A percentile compares a stretch with the other conserved stretches of the same genome.
Conservation (phyloP, 2,888 invertebrate species). For the Leistus spinibarbis region DNA sequence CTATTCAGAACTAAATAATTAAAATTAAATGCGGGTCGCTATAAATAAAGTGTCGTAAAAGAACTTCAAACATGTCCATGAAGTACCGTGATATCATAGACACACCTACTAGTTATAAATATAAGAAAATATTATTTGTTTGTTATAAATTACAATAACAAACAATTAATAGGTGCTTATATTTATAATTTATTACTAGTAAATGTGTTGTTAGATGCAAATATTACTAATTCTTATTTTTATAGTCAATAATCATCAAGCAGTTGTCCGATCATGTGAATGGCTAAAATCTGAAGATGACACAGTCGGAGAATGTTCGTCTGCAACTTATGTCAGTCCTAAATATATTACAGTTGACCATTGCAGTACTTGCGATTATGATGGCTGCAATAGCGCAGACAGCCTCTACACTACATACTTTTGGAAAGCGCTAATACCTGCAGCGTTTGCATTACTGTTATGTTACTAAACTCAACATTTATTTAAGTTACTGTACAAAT, state of each 20-base stretch:
- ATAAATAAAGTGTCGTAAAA: no score
- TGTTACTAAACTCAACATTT: conserved; percentile 32
- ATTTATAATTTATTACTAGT: no score
- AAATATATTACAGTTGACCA: conserved; percentile 62
- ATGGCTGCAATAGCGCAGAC: conserved; percentile 68
- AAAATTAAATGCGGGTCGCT: no score
- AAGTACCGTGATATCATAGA: no score
- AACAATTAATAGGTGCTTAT: no score
- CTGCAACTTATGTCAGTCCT: conserved; percentile 57
- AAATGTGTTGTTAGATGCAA: no score
- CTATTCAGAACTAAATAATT: no score
- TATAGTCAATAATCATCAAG: conserved; percentile 61
- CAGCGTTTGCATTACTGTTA: conserved; percentile 35
- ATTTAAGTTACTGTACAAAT: conserved; percentile 20
- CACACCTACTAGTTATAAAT: no score
- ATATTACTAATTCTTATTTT: no score
- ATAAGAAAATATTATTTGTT: no score
- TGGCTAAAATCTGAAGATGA: conserved; percentile 64
- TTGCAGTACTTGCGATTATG: conserved; percentile 72
- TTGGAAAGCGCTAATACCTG: conserved; percentile 49
- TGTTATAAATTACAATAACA: no score
- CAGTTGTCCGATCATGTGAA: conserved; percentile 65
- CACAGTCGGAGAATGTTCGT: conserved; percentile 59
- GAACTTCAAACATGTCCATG: no score
- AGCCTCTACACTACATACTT: conserved; percentile 45